phyloP scores from a whole-genome alignment of 1,140 invertebrate genomes.

The Drosophila asahinai region DNA sequence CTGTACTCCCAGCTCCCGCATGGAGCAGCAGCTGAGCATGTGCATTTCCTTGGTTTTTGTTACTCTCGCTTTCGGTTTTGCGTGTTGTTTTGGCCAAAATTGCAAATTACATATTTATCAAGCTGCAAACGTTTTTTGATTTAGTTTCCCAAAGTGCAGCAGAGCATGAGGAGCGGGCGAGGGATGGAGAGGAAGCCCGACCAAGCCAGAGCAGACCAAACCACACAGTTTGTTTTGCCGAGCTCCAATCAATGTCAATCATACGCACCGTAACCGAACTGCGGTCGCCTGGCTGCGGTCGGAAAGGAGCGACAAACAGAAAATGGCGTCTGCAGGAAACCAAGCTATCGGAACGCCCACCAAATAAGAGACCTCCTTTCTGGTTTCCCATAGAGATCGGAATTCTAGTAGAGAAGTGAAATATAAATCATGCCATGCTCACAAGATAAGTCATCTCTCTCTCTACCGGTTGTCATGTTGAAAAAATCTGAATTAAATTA shows the following conservation, averaged over 20 bases:
- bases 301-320: neutral
- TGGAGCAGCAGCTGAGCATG: slow-evolving; percentile 3
- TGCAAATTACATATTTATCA: slow-evolving; percentile 62
- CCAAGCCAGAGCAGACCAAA: slow-evolving; percentile 4
- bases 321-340: slow-evolving; percentile 18
- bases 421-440: neutral
- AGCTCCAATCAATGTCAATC: slow-evolving; percentile 56
- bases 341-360: slow-evolving; percentile 2
- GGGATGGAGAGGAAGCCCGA: neutral
- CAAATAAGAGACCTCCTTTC: slow-evolving; percentile 10
- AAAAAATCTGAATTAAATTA: slow-evolving; percentile 35
- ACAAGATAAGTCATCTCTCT: slow-evolving; percentile 1
- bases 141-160: slow-evolving; percentile 46
- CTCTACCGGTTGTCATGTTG: neutral
- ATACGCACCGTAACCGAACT: slow-evolving; percentile 51
- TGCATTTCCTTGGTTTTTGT: slow-evolving; percentile 18
- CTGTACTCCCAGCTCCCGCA: slow-evolving; percentile 7
- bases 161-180: slow-evolving; percentile 1
- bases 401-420: slow-evolving; percentile 1
- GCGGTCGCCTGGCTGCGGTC: slow-evolving; percentile 31
- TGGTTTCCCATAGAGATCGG: slow-evolving; percentile 7
- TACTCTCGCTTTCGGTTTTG: slow-evolving; percentile 16
- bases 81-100: slow-evolving; percentile 46
- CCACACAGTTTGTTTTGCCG: slow-evolving; percentile 32
- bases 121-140: slow-evolving; percentile 60